Percentiles rank a stretch among this genome's conserved stretches.
Evolutionary conservation across 2,888 invertebrate species (phyloP).

Genomic region (Cerceris ruficornis): DNA sequence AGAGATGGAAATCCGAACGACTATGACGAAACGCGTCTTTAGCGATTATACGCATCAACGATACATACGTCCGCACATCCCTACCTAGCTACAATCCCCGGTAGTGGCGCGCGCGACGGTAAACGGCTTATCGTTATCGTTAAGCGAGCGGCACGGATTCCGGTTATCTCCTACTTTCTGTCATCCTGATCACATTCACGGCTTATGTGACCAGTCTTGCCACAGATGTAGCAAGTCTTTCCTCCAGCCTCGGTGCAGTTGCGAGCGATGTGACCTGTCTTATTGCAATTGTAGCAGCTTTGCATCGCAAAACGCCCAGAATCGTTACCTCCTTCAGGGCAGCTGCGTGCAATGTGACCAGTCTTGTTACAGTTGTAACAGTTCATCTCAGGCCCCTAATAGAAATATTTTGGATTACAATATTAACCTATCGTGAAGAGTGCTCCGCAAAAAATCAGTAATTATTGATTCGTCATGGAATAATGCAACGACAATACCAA

Average conservation of each 20-base stretch:
- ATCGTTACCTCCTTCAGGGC: conserved; percentile 87
- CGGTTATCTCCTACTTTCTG: conserved; percentile 83
- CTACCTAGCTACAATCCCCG: conserved; percentile 78
- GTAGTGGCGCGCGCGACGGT: conserved; percentile 77
- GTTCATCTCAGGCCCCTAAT: conserved; percentile 83
- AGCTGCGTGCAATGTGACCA: conserved; percentile 94
- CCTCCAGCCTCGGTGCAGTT: conserved; percentile 84
- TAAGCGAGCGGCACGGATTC: conserved; percentile 79
- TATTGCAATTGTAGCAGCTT: conserved; percentile 86
- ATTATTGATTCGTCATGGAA: background rate
- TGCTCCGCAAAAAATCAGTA: background rate
- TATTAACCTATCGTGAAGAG: background rate
- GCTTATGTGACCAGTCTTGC: conserved; percentile 95
- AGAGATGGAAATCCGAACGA: conserved; percentile 73
- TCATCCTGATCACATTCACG: conserved; percentile 94
- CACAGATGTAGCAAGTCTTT: conserved; percentile 96
- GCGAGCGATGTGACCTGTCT: conserved; percentile 88
- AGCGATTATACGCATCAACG: conserved; percentile 73
- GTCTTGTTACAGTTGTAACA: conserved; percentile 98
- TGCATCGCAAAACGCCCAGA: conserved; percentile 82
- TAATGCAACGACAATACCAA: too few species aligned
- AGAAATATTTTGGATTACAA: conserved; percentile 12
- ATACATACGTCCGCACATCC: conserved; percentile 75
- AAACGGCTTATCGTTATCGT: conserved; percentile 77
- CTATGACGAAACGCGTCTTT: conserved; percentile 69